Evolutionary conservation across 2,797 vertebrate species (phyloP).

Genomic region (Loris lydekkerianus): DNA sequence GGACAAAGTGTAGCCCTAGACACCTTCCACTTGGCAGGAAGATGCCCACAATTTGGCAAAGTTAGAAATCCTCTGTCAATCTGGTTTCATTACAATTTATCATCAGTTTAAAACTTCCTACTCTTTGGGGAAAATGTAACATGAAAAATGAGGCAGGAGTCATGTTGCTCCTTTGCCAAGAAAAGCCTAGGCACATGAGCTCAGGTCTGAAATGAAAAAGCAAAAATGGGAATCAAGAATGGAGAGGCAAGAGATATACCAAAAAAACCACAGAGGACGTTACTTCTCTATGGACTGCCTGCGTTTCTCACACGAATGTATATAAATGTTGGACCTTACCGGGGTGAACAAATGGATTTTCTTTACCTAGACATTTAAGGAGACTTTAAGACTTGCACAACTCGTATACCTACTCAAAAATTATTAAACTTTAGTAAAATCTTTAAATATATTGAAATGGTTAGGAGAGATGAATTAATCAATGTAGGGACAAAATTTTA

Average conservation of each 20-base stretch:
- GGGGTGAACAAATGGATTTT: not conserved
- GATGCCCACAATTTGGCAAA: conserved; percentile 20
- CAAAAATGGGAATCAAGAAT: not conserved
- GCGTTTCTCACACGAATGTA: not conserved
- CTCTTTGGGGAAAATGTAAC: conserved; percentile 12
- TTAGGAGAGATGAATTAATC: not conserved
- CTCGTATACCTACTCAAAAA: not conserved
- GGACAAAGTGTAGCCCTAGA: not conserved
- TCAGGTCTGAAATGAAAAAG: not conserved
- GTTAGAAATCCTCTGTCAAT: not conserved
- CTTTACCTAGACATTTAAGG: not conserved
- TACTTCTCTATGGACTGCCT: not conserved
- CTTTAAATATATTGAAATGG: not conserved
- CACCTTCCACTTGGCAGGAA: not conserved
- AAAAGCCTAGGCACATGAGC: not conserved
- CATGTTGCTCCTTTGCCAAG: not conserved
- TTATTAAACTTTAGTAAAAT: not conserved
- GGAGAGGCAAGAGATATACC: not conserved
- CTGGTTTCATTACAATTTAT: conserved; percentile 60
- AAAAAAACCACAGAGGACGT: not conserved
- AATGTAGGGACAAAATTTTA: not conserved
- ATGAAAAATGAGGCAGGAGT: conserved; percentile 62
- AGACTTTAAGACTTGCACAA: not conserved
- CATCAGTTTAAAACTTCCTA: conserved; percentile 26
- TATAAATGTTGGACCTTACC: not conserved